Conservation (phyloP, 1,140 invertebrate species). For the Heliconius nattereri region DNA sequence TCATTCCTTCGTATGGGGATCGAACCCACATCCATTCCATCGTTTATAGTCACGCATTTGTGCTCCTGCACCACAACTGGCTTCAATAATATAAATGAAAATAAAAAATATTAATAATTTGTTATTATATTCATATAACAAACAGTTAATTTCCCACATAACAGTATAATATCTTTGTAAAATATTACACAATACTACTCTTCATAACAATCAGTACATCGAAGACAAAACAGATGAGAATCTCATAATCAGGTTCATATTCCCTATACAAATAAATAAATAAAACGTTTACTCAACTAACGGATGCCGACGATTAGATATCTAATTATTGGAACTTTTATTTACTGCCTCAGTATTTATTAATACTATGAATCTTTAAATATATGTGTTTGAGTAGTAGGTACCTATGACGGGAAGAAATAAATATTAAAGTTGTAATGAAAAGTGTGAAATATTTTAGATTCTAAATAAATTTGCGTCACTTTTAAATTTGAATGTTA, state of each 20-base stretch:
- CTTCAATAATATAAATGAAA: too few species aligned
- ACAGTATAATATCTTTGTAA: neutral
- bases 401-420: neutral
- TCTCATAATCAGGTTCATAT: constrained; percentile 35
- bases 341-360: constrained; percentile 16
- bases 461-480: neutral
- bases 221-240: constrained; percentile 29
- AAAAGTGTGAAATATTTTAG: neutral
- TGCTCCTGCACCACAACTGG: too few species aligned
- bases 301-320: constrained; percentile 14
- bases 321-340: constrained; percentile 5
- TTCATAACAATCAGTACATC: constrained; percentile 34
- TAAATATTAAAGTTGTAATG: constrained; percentile 4
- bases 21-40: too few species aligned
- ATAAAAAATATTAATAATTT: too few species aligned
- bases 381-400: neutral
- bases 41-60: too few species aligned
- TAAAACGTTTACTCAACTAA: constrained; percentile 7
- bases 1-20: too few species aligned
- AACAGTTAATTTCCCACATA: neutral
- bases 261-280: constrained; percentile 11
- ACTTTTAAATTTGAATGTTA: neutral
- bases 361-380: neutral
- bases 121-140: neutral
- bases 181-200: neutral